Conservation (phyloP, 2,888 invertebrate genomes). For the Poecilobothrus nobilitatus region DNA sequence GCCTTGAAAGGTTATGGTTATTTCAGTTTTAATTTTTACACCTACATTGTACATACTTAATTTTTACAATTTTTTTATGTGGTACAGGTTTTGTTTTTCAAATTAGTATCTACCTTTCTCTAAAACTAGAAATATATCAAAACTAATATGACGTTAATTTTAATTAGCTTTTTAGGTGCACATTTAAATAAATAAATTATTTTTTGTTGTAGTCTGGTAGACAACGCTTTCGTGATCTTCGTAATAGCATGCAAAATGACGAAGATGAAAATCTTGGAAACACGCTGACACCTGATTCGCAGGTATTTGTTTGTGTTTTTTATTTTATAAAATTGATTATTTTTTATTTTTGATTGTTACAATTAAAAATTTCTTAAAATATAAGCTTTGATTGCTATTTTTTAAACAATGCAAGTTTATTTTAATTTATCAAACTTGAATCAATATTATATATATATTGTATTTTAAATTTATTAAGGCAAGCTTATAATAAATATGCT, state of each 20-base stretch:
- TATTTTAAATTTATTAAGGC: too few relatives aligned
- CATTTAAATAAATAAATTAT: not conserved
- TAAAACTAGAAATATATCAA: not conserved
- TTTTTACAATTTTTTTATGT: not conserved
- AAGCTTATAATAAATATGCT: too few relatives aligned
- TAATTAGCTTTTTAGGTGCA: not conserved
- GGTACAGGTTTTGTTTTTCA: not conserved
- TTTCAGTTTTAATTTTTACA: not conserved
- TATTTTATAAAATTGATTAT: not conserved
- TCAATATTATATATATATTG: not conserved
- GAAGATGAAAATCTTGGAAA: conserved; percentile 65
- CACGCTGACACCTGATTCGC: conserved; percentile 65
- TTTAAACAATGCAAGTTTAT: not conserved
- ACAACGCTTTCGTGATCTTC: conserved; percentile 71
- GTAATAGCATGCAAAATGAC: conserved; percentile 78
- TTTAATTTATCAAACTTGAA: conserved; percentile 12
- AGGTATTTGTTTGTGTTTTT: conserved; percentile 42
- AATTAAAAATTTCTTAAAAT: too few relatives aligned
- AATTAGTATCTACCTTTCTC: not conserved
- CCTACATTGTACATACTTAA: not conserved
- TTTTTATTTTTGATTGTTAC: not conserved
- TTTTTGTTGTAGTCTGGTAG: conserved; percentile 48
- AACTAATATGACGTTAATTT: not conserved
- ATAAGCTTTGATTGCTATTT: conserved; percentile 4
- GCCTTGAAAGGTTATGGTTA: not conserved